phyloP scores from a whole-genome alignment of 1,140 invertebrate genomes.

The Eulimnadia texana region DNA sequence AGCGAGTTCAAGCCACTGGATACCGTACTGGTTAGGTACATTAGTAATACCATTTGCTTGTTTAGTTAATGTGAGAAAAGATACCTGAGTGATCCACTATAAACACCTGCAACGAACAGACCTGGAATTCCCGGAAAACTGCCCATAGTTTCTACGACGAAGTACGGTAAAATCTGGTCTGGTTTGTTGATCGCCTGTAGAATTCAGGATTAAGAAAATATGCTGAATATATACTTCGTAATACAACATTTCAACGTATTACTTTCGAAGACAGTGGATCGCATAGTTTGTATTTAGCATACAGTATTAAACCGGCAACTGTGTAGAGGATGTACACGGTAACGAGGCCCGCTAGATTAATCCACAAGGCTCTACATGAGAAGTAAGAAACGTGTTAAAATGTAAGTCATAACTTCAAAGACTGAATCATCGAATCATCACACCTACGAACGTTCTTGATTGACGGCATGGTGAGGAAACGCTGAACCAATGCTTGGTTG shows the following conservation, averaged over 20 bases:
- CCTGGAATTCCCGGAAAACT: conserved; percentile 55
- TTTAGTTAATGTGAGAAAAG: neutral
- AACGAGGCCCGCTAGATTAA: conserved; percentile 49
- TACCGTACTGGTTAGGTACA: conserved; percentile 51
- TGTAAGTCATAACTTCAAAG: too few species aligned
- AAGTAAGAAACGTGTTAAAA: conserved; percentile 21
- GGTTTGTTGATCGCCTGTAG: conserved; percentile 29
- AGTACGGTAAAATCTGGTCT: conserved; percentile 34
- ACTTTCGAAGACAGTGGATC: conserved; percentile 54
- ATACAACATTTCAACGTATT: neutral
- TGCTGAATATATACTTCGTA: neutral
- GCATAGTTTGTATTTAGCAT: conserved; percentile 61
- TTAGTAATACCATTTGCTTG: neutral
- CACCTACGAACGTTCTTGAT: conserved; percentile 50
- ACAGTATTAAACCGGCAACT: conserved; percentile 74
- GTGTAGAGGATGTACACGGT: conserved; percentile 61
- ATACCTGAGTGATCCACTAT: conserved; percentile 52
- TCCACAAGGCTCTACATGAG: conserved; percentile 50
- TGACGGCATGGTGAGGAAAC: conserved; percentile 68
- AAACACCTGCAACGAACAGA: conserved; percentile 72
- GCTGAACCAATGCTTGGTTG: conserved; percentile 86
- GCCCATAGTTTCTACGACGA: conserved; percentile 37
- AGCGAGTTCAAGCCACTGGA: conserved; percentile 80
- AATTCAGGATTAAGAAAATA: neutral
- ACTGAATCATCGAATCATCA: too few species aligned